Conservation (phyloP, 1,140 invertebrate species). For the Phymastichus coffea region DNA sequence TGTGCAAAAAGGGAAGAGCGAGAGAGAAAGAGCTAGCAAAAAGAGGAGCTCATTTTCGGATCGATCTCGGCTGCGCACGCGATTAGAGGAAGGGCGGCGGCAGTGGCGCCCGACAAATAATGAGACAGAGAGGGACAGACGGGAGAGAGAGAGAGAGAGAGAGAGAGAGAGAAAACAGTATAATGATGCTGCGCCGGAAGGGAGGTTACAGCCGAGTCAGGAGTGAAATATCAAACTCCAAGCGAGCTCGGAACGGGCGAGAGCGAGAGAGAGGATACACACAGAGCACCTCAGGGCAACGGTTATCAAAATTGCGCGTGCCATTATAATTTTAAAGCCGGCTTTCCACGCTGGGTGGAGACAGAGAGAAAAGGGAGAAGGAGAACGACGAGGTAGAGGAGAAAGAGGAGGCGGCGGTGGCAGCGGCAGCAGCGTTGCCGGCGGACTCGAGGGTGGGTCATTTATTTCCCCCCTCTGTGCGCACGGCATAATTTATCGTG, state of each 20-base stretch:
- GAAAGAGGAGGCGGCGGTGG: constrained; percentile 36
- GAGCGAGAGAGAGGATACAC: not conserved
- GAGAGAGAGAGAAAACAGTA: constrained; percentile 19
- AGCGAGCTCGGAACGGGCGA: not conserved
- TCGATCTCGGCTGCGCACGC: constrained; percentile 26
- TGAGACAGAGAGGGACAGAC: constrained; percentile 12
- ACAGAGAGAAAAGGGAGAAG: constrained; percentile 13
- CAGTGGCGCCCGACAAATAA: not conserved
- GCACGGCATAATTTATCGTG: constrained; percentile 58
- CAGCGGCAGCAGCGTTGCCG: constrained; percentile 33
- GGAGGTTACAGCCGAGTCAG: constrained; percentile 29
- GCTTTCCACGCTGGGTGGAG: constrained; percentile 51
- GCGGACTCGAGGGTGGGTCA: constrained; percentile 51
- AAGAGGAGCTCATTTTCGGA: constrained; percentile 35
- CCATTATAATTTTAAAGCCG: constrained; percentile 59
- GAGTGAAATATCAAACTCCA: constrained; percentile 46
- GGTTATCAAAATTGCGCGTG: constrained; percentile 58
- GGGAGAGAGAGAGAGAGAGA: constrained; percentile 9
- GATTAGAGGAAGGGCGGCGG: constrained; percentile 19
- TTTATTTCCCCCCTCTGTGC: constrained; percentile 52
- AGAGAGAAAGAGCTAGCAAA: constrained; percentile 20
- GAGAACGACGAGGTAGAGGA: constrained; percentile 26
- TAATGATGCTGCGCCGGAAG: constrained; percentile 32
- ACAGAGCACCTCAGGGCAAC: constrained; percentile 41
- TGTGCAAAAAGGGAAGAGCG: not conserved